Conservation (phyloP, 1,140 invertebrate species). For the Eriosoma lanigerum region DNA sequence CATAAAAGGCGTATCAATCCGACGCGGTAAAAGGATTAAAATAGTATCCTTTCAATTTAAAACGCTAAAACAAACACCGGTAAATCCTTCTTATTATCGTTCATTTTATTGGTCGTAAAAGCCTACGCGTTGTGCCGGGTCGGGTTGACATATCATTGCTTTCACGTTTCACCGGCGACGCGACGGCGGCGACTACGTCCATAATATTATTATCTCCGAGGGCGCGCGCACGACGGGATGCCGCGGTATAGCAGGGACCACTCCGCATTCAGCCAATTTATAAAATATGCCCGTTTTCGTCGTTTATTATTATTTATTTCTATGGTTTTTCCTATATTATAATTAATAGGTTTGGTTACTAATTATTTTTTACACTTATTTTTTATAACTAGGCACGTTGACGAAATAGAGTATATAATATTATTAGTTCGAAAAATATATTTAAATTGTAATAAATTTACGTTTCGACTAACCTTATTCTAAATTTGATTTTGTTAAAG, state of each 20-base stretch:
- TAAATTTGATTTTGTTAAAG: too few relatives aligned
- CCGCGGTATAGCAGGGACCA: too few relatives aligned
- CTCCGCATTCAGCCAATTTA: slow-evolving; percentile 1
- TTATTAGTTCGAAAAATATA: too few relatives aligned
- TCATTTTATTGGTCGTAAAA: slow-evolving; percentile 49
- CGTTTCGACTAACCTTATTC: too few relatives aligned
- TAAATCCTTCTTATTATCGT: slow-evolving; percentile 37
- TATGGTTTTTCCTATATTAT: too few relatives aligned
- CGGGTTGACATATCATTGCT: slow-evolving; percentile 23
- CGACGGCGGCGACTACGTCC: background rate
- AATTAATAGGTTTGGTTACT: too few relatives aligned
- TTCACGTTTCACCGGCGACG: background rate
- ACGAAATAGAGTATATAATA: too few relatives aligned
- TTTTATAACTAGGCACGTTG: too few relatives aligned
- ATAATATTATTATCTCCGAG: slow-evolving; percentile 1
- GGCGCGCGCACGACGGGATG: background rate
- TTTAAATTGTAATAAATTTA: too few relatives aligned
- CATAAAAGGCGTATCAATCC: slow-evolving; percentile 37
- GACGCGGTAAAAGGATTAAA: slow-evolving; percentile 35
- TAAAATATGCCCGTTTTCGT: too few relatives aligned
- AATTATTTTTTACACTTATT: too few relatives aligned
- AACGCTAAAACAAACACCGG: slow-evolving; percentile 48
- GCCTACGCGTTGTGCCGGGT: background rate
- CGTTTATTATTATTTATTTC: too few relatives aligned
- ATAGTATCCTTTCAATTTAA: slow-evolving; percentile 51